Conservation (phyloP, 30 jellyfish, hydroid and myxozoan species). For the Rhopilema esculentum region DNA sequence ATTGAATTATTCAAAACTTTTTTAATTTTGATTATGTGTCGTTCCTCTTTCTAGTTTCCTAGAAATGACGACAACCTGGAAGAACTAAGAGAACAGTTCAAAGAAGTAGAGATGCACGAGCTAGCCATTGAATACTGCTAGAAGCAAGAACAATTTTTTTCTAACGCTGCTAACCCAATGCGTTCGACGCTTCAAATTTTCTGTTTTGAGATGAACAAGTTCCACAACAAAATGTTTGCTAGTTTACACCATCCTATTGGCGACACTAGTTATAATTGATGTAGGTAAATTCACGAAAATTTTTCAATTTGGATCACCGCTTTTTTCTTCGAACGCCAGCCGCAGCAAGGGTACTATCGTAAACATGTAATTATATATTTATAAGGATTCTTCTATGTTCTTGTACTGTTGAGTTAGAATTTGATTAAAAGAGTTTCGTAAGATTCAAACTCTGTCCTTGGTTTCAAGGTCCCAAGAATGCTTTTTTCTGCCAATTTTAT, state of each 20-base stretch:
- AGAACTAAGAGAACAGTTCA: conserved; percentile 66
- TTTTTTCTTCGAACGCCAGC: neutral
- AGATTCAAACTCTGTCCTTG: too few relatives aligned
- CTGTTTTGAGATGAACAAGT: neutral
- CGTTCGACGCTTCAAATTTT: neutral
- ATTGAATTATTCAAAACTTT: neutral
- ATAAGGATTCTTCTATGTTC: neutral
- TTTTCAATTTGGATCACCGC: neutral
- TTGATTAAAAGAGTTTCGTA: too few relatives aligned
- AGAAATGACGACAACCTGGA: conserved; percentile 31
- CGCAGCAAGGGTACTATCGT: neutral
- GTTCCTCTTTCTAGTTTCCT: neutral
- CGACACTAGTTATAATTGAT: neutral
- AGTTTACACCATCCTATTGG: neutral
- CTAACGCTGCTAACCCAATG: neutral
- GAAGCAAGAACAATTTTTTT: neutral
- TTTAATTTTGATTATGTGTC: neutral
- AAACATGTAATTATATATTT: neutral
- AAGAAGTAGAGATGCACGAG: conserved; percentile 87
- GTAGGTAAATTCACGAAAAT: too few relatives aligned
- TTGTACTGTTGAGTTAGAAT: neutral
- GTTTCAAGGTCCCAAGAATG: too few relatives aligned
- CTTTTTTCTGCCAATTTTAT: too few relatives aligned
- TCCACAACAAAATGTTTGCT: neutral
- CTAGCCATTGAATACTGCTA: conserved; percentile 54